Evolutionary conservation across 2,888 invertebrate species (phyloP), one percentile per base, ranked within the genome.

Genomic region (Idaea dimidiata): DNA sequence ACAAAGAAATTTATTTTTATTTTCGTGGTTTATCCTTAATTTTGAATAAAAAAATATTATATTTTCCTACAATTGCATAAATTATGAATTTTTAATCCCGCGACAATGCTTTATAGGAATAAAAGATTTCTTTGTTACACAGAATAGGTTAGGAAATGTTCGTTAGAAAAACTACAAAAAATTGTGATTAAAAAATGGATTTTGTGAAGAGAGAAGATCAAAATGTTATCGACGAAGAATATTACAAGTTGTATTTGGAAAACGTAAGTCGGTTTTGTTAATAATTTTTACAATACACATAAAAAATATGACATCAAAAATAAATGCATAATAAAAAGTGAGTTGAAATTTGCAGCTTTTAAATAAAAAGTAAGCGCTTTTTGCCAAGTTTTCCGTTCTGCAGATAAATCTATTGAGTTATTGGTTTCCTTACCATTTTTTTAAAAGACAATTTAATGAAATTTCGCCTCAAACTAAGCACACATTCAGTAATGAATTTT

Each of bases 131-230:
- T 17, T 59, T 10, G 14, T n/a, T 54, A 59, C 18, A 58, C 43
- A n/a, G 60, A 61, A 65, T 83, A 88, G 89, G 88, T 88, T 89
- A 89, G 72, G 71, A 76, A 76, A 74, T 66, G 78, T 71, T 76
- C 81, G 80, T 81, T 82, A 82, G 68, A 75, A 72, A 66, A 67
- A 68, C 81, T 68, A 75, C 71, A 67, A 67, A 68, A 69, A 63
- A 70, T 72, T 57, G 61, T 56, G 54, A 57, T 66, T 67, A 70
- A 73, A 65, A 65, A 62, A 91, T 91, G 91, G 91, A 91, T 86
- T 91, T 85, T 72, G 91, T 91, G 65, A 91, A 91, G 76, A 79
- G 89, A 60, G 91, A 91, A 78, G 91, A 89, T 18, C 84, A 82
- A 59, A 83, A 84, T 76, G 66, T 82, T 17, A 73, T 88, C 24